Base-by-base conservation (phyloP, 2,797 vertebrate species). In the Microctenopoma steveboyesi region DNA sequence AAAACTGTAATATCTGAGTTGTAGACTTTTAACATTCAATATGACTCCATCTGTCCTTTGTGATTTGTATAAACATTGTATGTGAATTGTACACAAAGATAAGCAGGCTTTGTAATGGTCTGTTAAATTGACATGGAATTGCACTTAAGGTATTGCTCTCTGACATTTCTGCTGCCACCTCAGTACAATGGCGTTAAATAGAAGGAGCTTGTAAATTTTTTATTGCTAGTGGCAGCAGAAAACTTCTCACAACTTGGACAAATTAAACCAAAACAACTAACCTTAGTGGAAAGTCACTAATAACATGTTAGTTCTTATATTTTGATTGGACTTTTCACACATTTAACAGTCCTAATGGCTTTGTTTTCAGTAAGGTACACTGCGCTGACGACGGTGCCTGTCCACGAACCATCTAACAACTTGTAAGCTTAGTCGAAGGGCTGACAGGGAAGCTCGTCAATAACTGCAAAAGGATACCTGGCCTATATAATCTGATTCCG, bases 381-480 rank as follows among this genome's bases (percentile, higher is more conserved):
- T 65, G 13, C 15, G 15, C 27, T 27, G 15, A 35, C 54, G 51
- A 47, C 13, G 14, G n/a, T 1, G 59, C n/a, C 35, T n/a, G 1
- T 53, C 27, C 16, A 16, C 25, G 22, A 56, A 71, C 48, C 33
- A 53, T 62, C 27, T 10, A 45, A 28, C 47, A 7, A 49, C n/a
- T 3, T 37, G 86, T 79, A 84, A 82, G 14, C 2, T 2, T 73
- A 85, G 76, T 57, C 42, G 22, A n/a, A 35, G 27, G 52, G 7
- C 30, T n/a, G 13, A 65, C 51, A 62, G 66, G 42, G 39, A 40
- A 28, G 62, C 9, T 60, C 0, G 67, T 81, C 76, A 42, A 56
- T 72, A 68, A 68, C 10, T 75, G 89, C 85, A 82, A 89, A 57
- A 35, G 53, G 76, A 88, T 62, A 76, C 86, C 65, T 69, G 79